A percentile compares a stretch with the other conserved stretches of the same genome.
Conservation (phyloP, 2,888 invertebrate species). For the Heliconius erato region DNA sequence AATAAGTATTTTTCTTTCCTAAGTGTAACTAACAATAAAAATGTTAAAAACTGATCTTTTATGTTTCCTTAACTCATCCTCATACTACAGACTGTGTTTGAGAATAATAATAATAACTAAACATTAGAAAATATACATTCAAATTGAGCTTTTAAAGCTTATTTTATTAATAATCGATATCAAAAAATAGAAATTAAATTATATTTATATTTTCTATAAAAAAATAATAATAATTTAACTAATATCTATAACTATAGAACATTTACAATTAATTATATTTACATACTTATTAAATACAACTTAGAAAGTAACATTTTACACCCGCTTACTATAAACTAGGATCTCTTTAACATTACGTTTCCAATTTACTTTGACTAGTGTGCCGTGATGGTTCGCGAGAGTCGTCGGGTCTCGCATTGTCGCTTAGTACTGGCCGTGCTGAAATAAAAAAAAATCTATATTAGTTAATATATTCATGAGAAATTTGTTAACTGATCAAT, state of each 20-base stretch:
- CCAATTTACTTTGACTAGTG: constrained; percentile 81
- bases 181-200: not conserved
- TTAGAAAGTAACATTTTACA: constrained; percentile 24
- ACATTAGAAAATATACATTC: not conserved
- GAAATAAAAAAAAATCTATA: constrained; percentile 53
- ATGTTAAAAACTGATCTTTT: too few relatives aligned
- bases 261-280: constrained; percentile 36
- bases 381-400: constrained; percentile 70
- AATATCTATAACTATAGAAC: not conserved
- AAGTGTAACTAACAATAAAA: too few relatives aligned
- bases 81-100: not conserved
- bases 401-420: constrained; percentile 66
- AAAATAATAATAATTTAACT: not conserved
- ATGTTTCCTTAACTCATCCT: too few relatives aligned
- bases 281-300: constrained; percentile 6
- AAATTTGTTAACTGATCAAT: not conserved
- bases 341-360: constrained; percentile 64
- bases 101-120: not conserved
- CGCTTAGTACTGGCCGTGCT: constrained; percentile 75
- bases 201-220: not conserved
- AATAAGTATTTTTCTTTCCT: too few relatives aligned
- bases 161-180: not conserved
- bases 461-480: not conserved
- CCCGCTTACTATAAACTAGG: constrained; percentile 36
- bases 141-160: constrained; percentile 4